Evolutionary conservation across 2,113 vertebrate species (phyloP), one percentile per base, ranked within the genome.

Genomic region (Pitta sordida): DNA sequence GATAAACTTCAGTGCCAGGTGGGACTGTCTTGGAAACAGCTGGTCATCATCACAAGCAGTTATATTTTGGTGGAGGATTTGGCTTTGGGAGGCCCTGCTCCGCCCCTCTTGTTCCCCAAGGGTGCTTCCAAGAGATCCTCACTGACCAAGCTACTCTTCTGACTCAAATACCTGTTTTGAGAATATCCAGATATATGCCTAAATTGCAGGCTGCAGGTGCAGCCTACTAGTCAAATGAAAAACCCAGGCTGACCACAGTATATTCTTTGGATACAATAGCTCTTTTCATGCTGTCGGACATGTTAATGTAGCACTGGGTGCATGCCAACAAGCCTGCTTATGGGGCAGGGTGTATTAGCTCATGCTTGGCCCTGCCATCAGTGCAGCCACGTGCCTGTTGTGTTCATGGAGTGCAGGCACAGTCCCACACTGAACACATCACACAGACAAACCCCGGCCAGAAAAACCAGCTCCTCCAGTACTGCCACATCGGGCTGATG

Each of bases 221-320:
- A 80, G 76, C 34, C 62, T 79, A 23, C n/a, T 24, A 36, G 21
- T 55, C 37, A 65, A 83, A 74, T 32, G 39, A 88, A 88, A 0
- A 2, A 2, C 44, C 44, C 0, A 0, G n/a, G 24, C 18, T 68
- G 29, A 58, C 63, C 1, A 0, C 26, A 29, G 26, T 19, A 3
- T 63, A 26, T 30, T 36, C 92, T 81, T 58, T 59, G 10, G 32
- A 74, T 43, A 55, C 26, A 83, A 55, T 32, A 77, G 22, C 8
- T 74, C 62, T 91, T 83, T 81, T 67, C 69, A 59, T 17, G 36
- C 43, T 59, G 55, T 55, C 46, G 27, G 52, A 74, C 80, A 74
- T 0, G 1, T 55, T 81, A 83, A 74, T 11, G 27, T 51, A 63
- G 68, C 26, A 10, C 26, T 67, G 81, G 39, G 64, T 77, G 43